Percentiles rank a stretch among this genome's conserved stretches.
Conservation (phyloP, 2,797 vertebrate genomes). For the Eidolon dupreanum region DNA sequence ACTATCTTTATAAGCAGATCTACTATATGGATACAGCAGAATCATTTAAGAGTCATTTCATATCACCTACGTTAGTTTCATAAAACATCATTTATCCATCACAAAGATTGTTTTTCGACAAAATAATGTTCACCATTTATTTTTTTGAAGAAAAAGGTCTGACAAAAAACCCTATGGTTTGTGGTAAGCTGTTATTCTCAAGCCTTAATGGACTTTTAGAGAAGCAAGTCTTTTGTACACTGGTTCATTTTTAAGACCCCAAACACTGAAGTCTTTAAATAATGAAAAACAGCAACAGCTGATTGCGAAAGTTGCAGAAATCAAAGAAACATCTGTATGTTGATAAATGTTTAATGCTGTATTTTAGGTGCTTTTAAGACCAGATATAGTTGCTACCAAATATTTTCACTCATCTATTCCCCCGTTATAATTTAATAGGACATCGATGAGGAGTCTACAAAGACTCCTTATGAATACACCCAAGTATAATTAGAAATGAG, state of each 20-base stretch:
- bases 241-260: background rate
- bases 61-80: background rate
- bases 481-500: slow-evolving; percentile 17
- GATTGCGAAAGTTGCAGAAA: background rate
- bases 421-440: slow-evolving; percentile 9
- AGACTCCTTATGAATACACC: background rate
- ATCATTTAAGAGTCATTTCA: background rate
- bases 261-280: slow-evolving; percentile 35
- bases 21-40: background rate
- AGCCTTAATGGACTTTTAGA: background rate
- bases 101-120: background rate
- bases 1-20: background rate
- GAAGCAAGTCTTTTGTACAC: background rate
- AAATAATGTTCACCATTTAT: background rate
- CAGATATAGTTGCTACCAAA: background rate
- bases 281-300: slow-evolving; percentile 22
- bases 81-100: background rate
- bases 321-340: slow-evolving; percentile 6
- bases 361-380: slow-evolving; percentile 30
- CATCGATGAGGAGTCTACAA: background rate
- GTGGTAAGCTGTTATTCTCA: background rate
- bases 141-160: background rate
- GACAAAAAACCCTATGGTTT: background rate
- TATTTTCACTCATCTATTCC: slow-evolving; percentile 14
- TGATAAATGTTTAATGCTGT: background rate